Evolutionary conservation across 2,888 invertebrate species (phyloP), one percentile per base, ranked within the genome.

Genomic region (Tinea semifulvella): DNA sequence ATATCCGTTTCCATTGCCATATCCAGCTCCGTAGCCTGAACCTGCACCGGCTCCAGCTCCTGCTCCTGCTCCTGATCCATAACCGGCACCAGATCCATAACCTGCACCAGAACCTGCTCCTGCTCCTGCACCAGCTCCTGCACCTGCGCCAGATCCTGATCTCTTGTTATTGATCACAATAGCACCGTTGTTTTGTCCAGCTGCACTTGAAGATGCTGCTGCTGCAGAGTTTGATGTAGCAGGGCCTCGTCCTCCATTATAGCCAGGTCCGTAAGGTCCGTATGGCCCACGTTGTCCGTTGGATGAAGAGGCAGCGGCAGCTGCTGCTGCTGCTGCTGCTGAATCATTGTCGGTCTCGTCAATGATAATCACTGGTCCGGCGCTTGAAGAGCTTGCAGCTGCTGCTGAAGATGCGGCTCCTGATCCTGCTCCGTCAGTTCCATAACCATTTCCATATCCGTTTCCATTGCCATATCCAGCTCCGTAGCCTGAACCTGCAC

Each of bases 381-480:
- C 6, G 25, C 25, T 8, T 22, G 25, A 22, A 22, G 25, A 5
- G 8, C 25, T 22, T 14, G 7, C 20, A 7, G 25, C 25, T 7
- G 25, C 25, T 22, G 35, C 35, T 35, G 35, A n/a, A n/a, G n/a
- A 6, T n/a, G 35, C 35, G 35, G 35, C 35, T 14, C 7, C 35
- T 35, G 5, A 5, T 35, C 25, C 25, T 22, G 25, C 25, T 7
- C 25, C 25, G 25, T 22, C 8, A 8, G 25, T 8, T 7, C 25
- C 25, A 8, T 22, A 22, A 7, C 25, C 25, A 7, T 5, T 8
- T 22, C 25, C 25, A 8, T 22, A n/a, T 35, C 35, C 35, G n/a
- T 35, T 7, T 7, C 35, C 25, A 8, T 22, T 22, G 8, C 25
- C 25, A 8, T 22, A 22, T 22, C 25, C 25, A 7, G 25, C 25